Base-by-base conservation (phyloP, 2,113 vertebrate genomes). In the Entelurus aequoreus region DNA sequence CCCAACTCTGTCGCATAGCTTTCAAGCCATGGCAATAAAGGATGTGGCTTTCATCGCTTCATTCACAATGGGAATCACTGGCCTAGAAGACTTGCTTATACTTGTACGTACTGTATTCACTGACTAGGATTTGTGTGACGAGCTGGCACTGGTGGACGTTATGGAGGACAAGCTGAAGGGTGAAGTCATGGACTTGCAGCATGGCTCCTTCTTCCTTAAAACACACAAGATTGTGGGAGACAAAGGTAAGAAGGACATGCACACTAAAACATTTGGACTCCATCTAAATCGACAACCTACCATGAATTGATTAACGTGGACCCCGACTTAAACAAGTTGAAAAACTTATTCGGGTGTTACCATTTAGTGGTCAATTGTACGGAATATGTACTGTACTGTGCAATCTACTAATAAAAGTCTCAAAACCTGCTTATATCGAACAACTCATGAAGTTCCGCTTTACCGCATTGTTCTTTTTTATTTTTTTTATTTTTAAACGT, bases 151-250 rank as follows among this genome's bases (percentile, higher is more conserved):
- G 74, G 94, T 99, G 78, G 97, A 99, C 62, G 97, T 99, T 71
- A 94, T 99, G 60, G 97, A 98, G 78, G 97, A 99, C 83, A 98
- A 97, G 77, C 75, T 99, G 80, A 97, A 94, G 84, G 97, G 97
- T 65, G 97, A 99, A 73, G 97, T 81, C 89, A 92, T 99, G 82
- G 97, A 99, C 81, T 91, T 99, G 68, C 97, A 98, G 71, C 97
- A 99, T 6, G 97, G 97, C 72, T 94, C 94, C 72, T 96, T 99
- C 71, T 99, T 99, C 87, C 94, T 98, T 53, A 93, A 84, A 81
- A 97, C 96, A 1, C 94, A 95, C 68, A 98, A 94, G 87, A 99
- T 98, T 1, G 94, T 98, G 72, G 96, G 92, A 19, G 88, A 95
- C 84, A 99, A 99, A 94, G 97, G 96, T 95, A 69, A 87, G 64